phyloP scores from a whole-genome alignment of 2,113 vertebrate genomes.

The Caretta caretta region DNA sequence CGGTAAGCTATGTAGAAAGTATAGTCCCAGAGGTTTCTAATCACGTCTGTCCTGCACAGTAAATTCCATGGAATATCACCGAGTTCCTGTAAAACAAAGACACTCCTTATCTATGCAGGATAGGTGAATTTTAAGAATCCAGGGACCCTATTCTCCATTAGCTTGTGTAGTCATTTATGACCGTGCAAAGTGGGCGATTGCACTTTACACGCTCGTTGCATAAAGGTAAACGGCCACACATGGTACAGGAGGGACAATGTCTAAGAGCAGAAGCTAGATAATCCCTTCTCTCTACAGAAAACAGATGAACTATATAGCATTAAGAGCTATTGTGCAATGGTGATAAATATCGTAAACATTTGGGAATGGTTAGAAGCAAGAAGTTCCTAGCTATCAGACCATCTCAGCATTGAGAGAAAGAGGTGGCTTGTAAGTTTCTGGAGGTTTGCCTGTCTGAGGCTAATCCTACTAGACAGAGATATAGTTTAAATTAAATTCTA shows the following conservation, averaged over 20 bases:
- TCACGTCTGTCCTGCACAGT: background rate
- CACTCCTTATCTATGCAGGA: background rate
- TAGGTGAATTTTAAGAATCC: background rate
- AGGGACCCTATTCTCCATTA: background rate
- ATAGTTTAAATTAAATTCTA: conserved; percentile 33
- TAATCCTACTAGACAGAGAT: conserved; percentile 14
- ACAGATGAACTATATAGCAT: background rate
- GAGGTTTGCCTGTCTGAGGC: background rate
- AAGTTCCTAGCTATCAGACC: background rate
- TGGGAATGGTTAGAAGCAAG: background rate
- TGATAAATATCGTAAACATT: background rate
- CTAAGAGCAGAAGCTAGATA: background rate
- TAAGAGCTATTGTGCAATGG: rapidly evolving
- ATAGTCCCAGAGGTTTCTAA: background rate
- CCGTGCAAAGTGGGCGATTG: rapidly evolving
- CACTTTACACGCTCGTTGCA: rapidly evolving
- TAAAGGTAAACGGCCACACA: rapidly evolving
- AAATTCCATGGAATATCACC: background rate
- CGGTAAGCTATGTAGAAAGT: rapidly evolving
- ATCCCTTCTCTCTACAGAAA: rapidly evolving
- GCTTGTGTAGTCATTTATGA: background rate
- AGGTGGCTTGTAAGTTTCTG: background rate
- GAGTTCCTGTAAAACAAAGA: background rate
- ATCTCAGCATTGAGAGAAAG: background rate
- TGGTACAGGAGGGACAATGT: rapidly evolving